A percentile compares a stretch with the other conserved stretches of the same genome.
Evolutionary conservation across 2,888 invertebrate species (phyloP).

Genomic region (Amiota minor): DNA sequence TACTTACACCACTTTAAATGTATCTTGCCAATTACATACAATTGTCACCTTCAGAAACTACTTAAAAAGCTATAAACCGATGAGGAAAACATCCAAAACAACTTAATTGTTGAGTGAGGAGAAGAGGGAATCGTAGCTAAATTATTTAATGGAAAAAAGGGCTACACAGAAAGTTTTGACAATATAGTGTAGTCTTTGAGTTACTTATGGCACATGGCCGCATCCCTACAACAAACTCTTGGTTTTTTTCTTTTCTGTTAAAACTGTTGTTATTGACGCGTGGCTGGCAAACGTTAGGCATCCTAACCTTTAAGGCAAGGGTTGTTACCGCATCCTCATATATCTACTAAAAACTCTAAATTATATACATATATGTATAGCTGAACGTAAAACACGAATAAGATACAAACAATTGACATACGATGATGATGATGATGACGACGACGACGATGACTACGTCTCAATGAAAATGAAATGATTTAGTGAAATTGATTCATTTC

Average conservation of each 20-base stretch:
- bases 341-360: conserved; percentile 7
- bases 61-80: conserved; percentile 59
- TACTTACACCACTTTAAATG: conserved; percentile 24
- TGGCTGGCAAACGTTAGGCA: conserved; percentile 29
- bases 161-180: conserved; percentile 23
- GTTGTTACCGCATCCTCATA: conserved; percentile 28
- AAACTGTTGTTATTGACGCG: conserved; percentile 25
- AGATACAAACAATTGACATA: background rate
- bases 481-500: conserved; percentile 67
- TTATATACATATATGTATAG: background rate
- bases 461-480: conserved; percentile 53
- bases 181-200: conserved; percentile 54
- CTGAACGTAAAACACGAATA: conserved; percentile 16
- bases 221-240: conserved; percentile 17
- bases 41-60: conserved; percentile 55
- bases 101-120: conserved; percentile 43
- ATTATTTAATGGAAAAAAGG: conserved; percentile 32
- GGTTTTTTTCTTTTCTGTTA: too few species aligned
- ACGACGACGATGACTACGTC: background rate
- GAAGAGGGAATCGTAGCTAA: conserved; percentile 25
- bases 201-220: conserved; percentile 42
- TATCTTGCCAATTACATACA: conserved; percentile 35
- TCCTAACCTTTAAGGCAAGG: conserved; percentile 33
- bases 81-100: conserved; percentile 60
- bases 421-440: background rate